Evolutionary conservation across 2,888 invertebrate species (phyloP).

Genomic region (Eudemis profundana): DNA sequence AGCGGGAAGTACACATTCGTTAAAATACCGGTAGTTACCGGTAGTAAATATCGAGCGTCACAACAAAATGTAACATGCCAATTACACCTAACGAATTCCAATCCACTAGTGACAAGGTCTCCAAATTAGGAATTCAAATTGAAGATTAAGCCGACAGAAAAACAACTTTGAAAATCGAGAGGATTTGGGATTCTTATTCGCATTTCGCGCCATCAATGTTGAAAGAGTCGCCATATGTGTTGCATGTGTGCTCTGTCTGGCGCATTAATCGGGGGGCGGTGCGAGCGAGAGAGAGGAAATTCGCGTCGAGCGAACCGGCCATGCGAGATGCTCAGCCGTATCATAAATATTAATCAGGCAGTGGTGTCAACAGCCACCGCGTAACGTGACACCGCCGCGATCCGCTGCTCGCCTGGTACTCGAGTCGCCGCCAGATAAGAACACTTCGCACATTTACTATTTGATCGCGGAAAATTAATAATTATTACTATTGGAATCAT

Average conservation of each 20-base stretch:
- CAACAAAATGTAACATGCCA: constrained; percentile 6
- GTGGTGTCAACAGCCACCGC: constrained; percentile 86
- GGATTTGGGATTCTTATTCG: constrained; percentile 82
- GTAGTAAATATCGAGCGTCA: constrained; percentile 15
- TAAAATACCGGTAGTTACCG: no score
- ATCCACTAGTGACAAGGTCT: constrained; percentile 10
- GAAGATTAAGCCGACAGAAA: constrained; percentile 58
- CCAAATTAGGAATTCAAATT: constrained; percentile 25
- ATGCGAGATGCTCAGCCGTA: constrained; percentile 85
- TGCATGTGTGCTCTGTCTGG: constrained; percentile 64
- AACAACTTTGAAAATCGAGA: constrained; percentile 72
- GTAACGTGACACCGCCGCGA: constrained; percentile 83
- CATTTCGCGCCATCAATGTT: constrained; percentile 78
- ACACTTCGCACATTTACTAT: constrained; percentile 54
- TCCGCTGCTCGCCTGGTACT: constrained; percentile 80
- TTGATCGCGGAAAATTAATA: constrained; percentile 23
- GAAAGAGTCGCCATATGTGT: constrained; percentile 72
- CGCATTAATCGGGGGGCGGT: constrained; percentile 54
- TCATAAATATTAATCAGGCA: constrained; percentile 86
- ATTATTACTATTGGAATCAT: constrained; percentile 50
- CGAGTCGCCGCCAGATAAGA: constrained; percentile 64
- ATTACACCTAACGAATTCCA: constrained; percentile 14
- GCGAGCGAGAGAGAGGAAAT: constrained; percentile 74
- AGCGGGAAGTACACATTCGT: constrained; percentile 57
- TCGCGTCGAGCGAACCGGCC: constrained; percentile 82